Conservation (phyloP, 64 coral and sea anemone species). For the Hydrozoanthus tunicans region DNA sequence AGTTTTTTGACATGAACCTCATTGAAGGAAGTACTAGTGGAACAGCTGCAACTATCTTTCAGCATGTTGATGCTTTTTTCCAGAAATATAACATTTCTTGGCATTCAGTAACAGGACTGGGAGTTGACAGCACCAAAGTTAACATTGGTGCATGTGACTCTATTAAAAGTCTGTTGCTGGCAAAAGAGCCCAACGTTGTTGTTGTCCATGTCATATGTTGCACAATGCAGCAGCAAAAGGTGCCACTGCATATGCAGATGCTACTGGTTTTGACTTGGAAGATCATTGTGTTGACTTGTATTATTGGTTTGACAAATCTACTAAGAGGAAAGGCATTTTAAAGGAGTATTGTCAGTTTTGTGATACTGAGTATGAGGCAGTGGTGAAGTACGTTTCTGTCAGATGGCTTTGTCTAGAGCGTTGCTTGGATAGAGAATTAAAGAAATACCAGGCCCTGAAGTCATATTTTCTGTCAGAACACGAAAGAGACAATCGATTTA, state of each 20-base stretch:
- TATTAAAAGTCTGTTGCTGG: background rate
- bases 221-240: constrained; percentile 50
- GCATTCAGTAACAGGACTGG: constrained; percentile 55
- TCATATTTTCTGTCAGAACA: constrained; percentile 56
- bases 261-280: constrained; percentile 61
- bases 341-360: constrained; percentile 55
- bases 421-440: constrained; percentile 54
- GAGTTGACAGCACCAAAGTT: too few relatives aligned
- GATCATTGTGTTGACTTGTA: constrained; percentile 71
- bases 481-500: constrained; percentile 60
- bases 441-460: constrained; percentile 65
- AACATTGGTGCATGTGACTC: too few relatives aligned
- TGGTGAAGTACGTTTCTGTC: constrained; percentile 49
- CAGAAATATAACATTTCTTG: too few relatives aligned
- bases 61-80: constrained; percentile 68
- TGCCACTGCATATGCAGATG: constrained; percentile 43
- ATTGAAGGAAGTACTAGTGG: constrained; percentile 21
- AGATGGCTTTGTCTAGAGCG: constrained; percentile 67
- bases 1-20: constrained; percentile 56
- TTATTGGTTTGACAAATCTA: constrained; percentile 68
- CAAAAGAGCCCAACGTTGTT: background rate
- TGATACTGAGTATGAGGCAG: constrained; percentile 50
- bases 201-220: constrained; percentile 46
- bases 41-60: constrained; percentile 66
- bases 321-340: constrained; percentile 45